Evolutionary conservation across 2,797 vertebrate species (phyloP), one percentile per base, ranked within the genome.

Genomic region (Clarias pachynema): DNA sequence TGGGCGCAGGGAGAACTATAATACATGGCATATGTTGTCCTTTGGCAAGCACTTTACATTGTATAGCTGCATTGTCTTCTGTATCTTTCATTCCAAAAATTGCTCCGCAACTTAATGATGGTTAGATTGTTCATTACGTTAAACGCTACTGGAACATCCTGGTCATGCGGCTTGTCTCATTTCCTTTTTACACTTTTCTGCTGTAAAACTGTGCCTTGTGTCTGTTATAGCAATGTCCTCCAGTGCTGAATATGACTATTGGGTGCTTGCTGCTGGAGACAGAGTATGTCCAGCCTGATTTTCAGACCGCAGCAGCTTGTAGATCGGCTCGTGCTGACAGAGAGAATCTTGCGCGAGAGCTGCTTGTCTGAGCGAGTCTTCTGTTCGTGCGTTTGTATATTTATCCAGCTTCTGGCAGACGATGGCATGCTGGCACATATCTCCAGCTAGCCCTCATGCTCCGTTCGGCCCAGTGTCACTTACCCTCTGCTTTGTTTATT

Each of bases 361-460:
- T 81, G n/a, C 73, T 66, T 88, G 88, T 88, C 89, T 73, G 77
- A 86, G 77, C 75, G n/a, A 81, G 57, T 81, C 82, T 86, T 66
- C 49, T 88, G 62, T 81, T 84, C 29, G 49, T 65, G 16, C 72
- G 1, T 62, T 86, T 81, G 80, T 63, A 75, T 88, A 84, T 73
- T 83, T 72, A 84, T 68, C n/a, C 86, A 86, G 89, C 87, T 88
- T 84, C 86, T 82, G 84, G 81, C 49, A 81, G 66, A 89, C 89
- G 65, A 88, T 29, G 88, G 88, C 90, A 63, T 85, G 89, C 91
- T 94, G 94, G 92, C 91, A 88, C 57, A 40, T 89, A 91, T 95
- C 94, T 93, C 94, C 93, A 94, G 94, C 93, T 93, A 90, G 91
- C 91, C 90, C 93, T 94, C 94, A 93, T 89, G 90, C 91, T 91